Percentiles rank a stretch among this genome's conserved stretches.
Evolutionary conservation across 1,140 invertebrate species (phyloP).

Genomic region (Oedothorax gibbosus): DNA sequence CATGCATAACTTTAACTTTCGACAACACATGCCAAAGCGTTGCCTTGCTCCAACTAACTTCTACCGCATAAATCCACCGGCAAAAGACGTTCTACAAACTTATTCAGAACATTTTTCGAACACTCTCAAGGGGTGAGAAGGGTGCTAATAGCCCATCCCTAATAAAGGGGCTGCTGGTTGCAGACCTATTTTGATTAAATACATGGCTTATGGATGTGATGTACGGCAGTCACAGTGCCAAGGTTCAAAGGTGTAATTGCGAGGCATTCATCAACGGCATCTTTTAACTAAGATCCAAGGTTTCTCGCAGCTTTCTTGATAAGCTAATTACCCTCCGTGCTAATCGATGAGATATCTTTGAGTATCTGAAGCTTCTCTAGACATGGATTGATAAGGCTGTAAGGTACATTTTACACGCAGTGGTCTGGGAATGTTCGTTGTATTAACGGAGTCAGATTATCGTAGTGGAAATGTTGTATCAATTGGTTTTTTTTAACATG

Average conservation of each 20-base stretch:
- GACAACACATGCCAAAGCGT: background rate
- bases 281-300: background rate
- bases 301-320: conserved; percentile 34
- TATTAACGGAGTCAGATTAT: too few relatives aligned
- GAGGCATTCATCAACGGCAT: conserved; percentile 47
- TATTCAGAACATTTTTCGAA: conserved; percentile 24
- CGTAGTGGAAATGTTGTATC: too few relatives aligned
- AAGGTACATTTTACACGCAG: too few relatives aligned
- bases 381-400: too few relatives aligned
- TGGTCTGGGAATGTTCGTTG: too few relatives aligned
- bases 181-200: conserved; percentile 41
- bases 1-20: conserved; percentile 2
- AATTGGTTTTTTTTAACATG: too few relatives aligned
- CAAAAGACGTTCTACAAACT: conserved; percentile 9
- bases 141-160: conserved; percentile 47
- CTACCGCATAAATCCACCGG: conserved; percentile 15
- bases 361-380: background rate
- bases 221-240: conserved; percentile 19
- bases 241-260: conserved; percentile 48
- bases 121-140: conserved; percentile 6
- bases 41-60: background rate
- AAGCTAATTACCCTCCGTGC: conserved; percentile 26
- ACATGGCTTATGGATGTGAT: conserved; percentile 40
- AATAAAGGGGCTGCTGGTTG: conserved; percentile 17
- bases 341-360: conserved; percentile 21